A percentile compares a stretch with the other conserved stretches of the same genome.
phyloP scores from a whole-genome alignment of 2,888 invertebrate species.

The Sepioteuthis lessoniana region DNA sequence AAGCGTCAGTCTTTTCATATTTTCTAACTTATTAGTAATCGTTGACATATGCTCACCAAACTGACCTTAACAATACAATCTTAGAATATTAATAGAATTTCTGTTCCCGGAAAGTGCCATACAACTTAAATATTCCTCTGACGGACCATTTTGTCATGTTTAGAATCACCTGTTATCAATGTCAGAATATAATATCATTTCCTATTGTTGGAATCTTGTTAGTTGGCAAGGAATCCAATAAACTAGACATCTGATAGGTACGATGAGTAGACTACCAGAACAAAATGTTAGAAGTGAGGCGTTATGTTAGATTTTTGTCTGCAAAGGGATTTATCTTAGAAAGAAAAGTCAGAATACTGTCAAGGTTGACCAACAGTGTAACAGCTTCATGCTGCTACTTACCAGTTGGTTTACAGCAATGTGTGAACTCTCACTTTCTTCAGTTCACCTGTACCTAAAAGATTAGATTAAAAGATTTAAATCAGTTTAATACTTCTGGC shows the following conservation, averaged over 20 bases:
- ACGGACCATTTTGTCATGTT: background rate
- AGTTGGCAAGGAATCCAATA: background rate
- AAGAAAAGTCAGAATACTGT: background rate
- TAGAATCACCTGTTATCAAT: background rate
- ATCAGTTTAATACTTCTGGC: too few relatives aligned
- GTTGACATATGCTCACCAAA: background rate
- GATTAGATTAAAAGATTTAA: too few relatives aligned
- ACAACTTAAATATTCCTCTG: background rate
- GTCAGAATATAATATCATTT: background rate
- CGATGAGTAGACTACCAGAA: background rate
- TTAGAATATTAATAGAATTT: background rate
- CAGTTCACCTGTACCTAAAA: too few relatives aligned
- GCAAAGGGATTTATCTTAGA: background rate
- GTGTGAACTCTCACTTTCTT: too few relatives aligned
- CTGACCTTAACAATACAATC: background rate
- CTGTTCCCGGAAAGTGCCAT: background rate
- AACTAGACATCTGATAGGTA: background rate
- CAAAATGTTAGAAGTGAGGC: background rate
- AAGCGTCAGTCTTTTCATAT: background rate
- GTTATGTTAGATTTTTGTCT: background rate
- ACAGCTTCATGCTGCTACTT: too few relatives aligned
- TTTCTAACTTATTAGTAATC: background rate
- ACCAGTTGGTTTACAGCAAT: too few relatives aligned
- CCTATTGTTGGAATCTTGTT: background rate
- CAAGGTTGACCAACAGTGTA: too few relatives aligned